A percentile compares a stretch with the other conserved stretches of the same genome.
Evolutionary conservation across 2,113 vertebrate genomes (phyloP).

Genomic region (Sterrhoptilus dennistouni): DNA sequence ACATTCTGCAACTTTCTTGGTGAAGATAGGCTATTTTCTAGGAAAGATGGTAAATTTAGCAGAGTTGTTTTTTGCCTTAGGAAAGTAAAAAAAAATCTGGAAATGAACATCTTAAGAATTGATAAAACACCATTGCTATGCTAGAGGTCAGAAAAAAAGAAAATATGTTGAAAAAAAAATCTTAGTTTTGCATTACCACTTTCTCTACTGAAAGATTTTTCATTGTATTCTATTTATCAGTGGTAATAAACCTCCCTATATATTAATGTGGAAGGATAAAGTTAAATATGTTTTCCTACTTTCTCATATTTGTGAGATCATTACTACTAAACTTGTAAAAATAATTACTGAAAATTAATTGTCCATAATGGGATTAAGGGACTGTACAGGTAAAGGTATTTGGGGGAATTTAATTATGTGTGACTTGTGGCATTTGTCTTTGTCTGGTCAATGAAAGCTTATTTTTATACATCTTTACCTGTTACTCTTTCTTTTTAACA

Average conservation of each 20-base stretch:
- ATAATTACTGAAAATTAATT: neutral
- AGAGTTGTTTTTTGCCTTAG: neutral
- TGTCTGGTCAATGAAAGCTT: neutral
- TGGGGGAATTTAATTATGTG: neutral
- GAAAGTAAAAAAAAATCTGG: neutral
- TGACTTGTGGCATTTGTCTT: neutral
- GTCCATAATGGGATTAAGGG: neutral
- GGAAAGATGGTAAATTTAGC: neutral
- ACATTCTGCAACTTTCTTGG: neutral
- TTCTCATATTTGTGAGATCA: neutral
- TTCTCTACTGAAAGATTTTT: neutral
- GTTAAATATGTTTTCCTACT: neutral
- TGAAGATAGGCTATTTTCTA: neutral
- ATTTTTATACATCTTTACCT: neutral
- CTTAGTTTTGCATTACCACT: neutral
- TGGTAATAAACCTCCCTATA: neutral
- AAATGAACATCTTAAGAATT: neutral
- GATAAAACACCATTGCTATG: neutral
- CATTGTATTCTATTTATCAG: neutral
- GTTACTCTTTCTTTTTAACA: neutral
- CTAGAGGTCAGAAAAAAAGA: neutral
- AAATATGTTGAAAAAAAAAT: neutral
- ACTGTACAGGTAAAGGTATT: neutral
- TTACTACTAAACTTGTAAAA: neutral
- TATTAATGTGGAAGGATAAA: neutral